Evolutionary conservation across 2,888 invertebrate species (phyloP).

Genomic region (Drosophila histrio): DNA sequence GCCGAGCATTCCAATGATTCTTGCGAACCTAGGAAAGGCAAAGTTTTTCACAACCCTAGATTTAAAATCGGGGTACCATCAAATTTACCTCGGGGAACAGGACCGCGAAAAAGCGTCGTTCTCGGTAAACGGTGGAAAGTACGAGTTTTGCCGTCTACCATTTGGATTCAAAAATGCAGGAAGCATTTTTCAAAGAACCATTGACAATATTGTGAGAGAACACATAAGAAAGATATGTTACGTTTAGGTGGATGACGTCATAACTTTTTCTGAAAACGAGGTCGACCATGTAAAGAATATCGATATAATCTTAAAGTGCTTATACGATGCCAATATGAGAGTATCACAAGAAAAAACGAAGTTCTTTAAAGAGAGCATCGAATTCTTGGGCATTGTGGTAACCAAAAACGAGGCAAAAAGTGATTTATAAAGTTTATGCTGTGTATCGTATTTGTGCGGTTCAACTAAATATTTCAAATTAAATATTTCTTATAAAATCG

Average conservation of each 20-base stretch:
- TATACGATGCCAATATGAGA: not conserved
- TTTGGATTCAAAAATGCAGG: not conserved
- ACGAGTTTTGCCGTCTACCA: not conserved
- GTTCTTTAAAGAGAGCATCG: not conserved
- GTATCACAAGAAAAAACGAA: not conserved
- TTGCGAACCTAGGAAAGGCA: too few relatives aligned
- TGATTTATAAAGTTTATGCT: too few relatives aligned
- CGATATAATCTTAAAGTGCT: not conserved
- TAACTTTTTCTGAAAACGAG: not conserved
- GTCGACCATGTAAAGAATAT: not conserved
- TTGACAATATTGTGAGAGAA: not conserved
- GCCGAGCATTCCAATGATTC: too few relatives aligned
- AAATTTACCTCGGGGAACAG: not conserved
- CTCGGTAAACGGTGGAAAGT: not conserved
- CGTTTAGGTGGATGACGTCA: not conserved
- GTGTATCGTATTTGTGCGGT: too few relatives aligned
- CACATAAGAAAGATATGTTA: too few relatives aligned
- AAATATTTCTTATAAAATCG: too few relatives aligned
- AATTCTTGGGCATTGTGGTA: not conserved
- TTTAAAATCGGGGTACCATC: not conserved
- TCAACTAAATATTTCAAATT: too few relatives aligned
- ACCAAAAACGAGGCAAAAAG: not conserved
- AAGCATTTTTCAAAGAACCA: not conserved
- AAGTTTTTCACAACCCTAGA: not conserved
- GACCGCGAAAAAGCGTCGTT: not conserved